These are phyloP conservation scores for Diploptera punctata DNA, from an alignment of 2,888 invertebrate species.

Conservation along the genomic window DNA sequence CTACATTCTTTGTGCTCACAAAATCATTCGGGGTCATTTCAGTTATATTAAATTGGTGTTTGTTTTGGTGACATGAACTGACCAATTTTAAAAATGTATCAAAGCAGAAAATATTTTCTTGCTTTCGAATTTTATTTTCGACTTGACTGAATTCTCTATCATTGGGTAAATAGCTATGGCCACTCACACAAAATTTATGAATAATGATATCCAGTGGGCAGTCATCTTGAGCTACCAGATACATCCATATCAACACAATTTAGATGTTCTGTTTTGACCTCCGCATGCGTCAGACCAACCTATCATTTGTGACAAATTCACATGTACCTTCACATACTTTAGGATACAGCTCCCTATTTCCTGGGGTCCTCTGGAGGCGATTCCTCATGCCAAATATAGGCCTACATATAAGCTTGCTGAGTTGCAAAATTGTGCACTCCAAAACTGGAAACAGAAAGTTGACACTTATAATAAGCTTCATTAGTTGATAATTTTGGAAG, in stretches of 20 bases:
- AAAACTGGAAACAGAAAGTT: no score
- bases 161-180: not conserved
- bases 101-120: conserved; percentile 1
- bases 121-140: not conserved
- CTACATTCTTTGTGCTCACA: not conserved
- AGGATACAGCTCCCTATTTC: not conserved
- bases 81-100: not conserved
- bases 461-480: not conserved
- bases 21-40: not conserved
- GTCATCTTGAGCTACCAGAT: not conserved
- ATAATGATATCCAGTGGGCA: not conserved
- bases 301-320: not conserved
- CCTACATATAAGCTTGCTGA: not conserved
- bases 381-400: not conserved
- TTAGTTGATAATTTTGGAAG: not conserved
- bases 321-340: not conserved
- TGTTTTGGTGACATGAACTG: not conserved
- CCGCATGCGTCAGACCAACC: not conserved
- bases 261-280: not conserved
- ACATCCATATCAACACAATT: not conserved
- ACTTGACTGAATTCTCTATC: not conserved
- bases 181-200: conserved; percentile 2
- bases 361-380: not conserved
- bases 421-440: no score
- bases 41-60: not conserved